Conservation (phyloP, 2,113 vertebrate genomes). For the Pachypanchax playfairii region DNA sequence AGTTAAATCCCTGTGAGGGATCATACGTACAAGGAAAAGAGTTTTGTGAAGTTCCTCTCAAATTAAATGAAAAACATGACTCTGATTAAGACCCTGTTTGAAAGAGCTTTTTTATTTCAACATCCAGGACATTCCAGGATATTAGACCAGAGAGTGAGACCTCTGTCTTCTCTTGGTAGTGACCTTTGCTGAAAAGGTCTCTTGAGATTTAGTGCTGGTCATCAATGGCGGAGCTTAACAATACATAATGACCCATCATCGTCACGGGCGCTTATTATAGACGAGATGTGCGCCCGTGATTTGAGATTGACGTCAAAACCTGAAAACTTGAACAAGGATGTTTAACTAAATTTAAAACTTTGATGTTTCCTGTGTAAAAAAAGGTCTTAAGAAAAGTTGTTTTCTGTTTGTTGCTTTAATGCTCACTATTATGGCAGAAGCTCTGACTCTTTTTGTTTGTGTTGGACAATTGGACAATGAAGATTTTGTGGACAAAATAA, state of each 20-base stretch:
- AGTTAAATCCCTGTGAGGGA: too few species aligned
- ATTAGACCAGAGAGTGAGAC: conserved; percentile 72
- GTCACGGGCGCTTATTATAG: not conserved
- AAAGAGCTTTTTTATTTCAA: conserved; percentile 64
- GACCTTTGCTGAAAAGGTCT: conserved; percentile 68
- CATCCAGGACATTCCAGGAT: conserved; percentile 77
- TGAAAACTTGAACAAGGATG: conserved; percentile 1
- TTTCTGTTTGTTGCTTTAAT: too few species aligned
- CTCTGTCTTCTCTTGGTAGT: conserved; percentile 67
- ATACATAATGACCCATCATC: conserved; percentile 2
- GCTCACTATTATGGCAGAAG: too few species aligned
- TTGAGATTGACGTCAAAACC: conserved; percentile 21
- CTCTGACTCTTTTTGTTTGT: too few species aligned
- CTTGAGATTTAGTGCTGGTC: conserved; percentile 47
- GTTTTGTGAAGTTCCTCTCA: conserved; percentile 49
- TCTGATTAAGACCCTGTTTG: conserved; percentile 74
- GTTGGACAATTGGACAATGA: too few species aligned
- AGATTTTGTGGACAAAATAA: too few species aligned
- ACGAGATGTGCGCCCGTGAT: conserved; percentile 3
- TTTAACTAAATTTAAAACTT: too few species aligned
- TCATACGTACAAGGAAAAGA: conserved; percentile 53
- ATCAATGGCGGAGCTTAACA: conserved; percentile 21
- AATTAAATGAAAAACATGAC: conserved; percentile 82
- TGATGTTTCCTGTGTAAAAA: too few species aligned
- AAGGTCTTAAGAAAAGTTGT: too few species aligned